Evolutionary conservation across 2,113 vertebrate species (phyloP).

Genomic region (Channa maculata): DNA sequence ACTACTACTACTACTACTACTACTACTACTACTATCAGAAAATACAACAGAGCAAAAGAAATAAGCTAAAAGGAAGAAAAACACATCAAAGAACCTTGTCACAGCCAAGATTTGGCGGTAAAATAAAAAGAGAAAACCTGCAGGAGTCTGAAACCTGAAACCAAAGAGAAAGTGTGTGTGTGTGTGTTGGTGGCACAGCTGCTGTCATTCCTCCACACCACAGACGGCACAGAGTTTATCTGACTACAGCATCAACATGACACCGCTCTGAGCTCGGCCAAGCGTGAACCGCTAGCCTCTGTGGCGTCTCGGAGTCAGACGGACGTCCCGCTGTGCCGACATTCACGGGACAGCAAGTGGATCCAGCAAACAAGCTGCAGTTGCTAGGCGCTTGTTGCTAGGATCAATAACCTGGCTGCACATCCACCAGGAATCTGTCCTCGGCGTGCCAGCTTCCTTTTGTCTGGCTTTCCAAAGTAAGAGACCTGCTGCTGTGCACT

Average conservation of each 20-base stretch:
- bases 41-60: no score
- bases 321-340: not conserved
- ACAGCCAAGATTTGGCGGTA: not conserved
- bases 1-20: no score
- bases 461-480: slow-evolving; percentile 24
- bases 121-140: slow-evolving; percentile 4
- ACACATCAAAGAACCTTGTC: not conserved
- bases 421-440: slow-evolving; percentile 30
- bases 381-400: slow-evolving; percentile 48
- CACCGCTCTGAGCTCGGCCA: not conserved
- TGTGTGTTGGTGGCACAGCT: not conserved
- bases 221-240: not conserved
- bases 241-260: slow-evolving; percentile 29
- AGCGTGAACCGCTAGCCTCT: slow-evolving; percentile 14
- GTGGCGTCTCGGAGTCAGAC: slow-evolving; percentile 18
- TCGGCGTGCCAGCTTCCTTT: slow-evolving; percentile 26
- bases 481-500: not conserved
- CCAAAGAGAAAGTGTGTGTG: slow-evolving; percentile 23
- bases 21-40: no score
- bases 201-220: slow-evolving; percentile 27
- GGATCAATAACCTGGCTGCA: slow-evolving; percentile 34
- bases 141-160: slow-evolving; percentile 29
- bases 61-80: not conserved
- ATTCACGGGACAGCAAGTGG: slow-evolving; percentile 2
- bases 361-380: slow-evolving; percentile 38